A percentile compares a stretch with the other conserved stretches of the same genome.
Evolutionary conservation across 2,113 vertebrate genomes (phyloP).

Genomic region (Salvelinus sp.): DNA sequence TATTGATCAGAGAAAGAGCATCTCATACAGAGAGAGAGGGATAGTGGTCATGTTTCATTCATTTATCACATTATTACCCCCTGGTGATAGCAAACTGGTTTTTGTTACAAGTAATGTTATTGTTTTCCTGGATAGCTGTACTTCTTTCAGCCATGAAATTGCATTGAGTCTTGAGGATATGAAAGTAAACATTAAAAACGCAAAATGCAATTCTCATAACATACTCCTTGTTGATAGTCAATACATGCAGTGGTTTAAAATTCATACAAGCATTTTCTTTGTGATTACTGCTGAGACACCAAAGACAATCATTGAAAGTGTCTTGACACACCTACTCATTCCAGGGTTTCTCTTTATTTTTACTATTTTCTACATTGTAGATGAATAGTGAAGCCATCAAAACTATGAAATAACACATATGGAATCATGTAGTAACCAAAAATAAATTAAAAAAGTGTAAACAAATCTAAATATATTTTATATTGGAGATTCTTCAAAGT

Average conservation of each 20-base stretch:
- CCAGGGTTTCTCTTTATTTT: no score
- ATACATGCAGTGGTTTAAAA: neutral
- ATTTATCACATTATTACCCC: conserved; percentile 29
- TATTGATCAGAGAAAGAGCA: conserved; percentile 42
- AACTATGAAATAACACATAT: no score
- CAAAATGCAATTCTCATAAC: neutral
- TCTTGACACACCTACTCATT: no score
- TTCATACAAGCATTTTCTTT: neutral
- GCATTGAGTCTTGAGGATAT: conserved; percentile 19
- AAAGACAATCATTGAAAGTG: no score
- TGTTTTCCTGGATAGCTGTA: conserved; percentile 31
- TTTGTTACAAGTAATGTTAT: conserved; percentile 10
- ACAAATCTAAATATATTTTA: no score
- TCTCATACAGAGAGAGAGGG: neutral
- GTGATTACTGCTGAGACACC: no score
- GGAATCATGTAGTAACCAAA: no score
- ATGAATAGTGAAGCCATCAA: no score
- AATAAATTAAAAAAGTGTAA: no score
- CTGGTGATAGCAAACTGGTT: conserved; percentile 37
- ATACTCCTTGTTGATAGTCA: neutral
- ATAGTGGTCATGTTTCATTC: conserved; percentile 46
- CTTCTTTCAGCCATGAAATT: conserved; percentile 70
- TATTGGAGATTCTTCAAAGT: no score
- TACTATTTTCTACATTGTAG: no score
- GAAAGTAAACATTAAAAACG: neutral